phyloP scores from a whole-genome alignment of 1,140 invertebrate species.

The Bathynomus jamesi region DNA sequence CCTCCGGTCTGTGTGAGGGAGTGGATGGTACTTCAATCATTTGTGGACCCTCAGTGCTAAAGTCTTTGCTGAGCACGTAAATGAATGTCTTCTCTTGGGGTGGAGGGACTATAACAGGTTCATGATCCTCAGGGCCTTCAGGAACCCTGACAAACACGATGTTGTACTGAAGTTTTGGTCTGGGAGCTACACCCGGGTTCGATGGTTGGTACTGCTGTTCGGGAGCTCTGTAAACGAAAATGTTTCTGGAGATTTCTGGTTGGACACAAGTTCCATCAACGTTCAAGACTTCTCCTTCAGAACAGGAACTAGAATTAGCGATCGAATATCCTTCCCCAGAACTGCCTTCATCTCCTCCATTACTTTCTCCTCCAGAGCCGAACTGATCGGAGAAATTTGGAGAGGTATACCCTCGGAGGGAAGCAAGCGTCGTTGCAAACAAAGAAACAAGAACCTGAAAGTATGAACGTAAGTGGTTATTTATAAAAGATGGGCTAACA shows the following conservation, averaged over 20 bases:
- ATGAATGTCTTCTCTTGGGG: slow-evolving; percentile 29
- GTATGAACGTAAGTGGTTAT: too few relatives aligned
- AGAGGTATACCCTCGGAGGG: too few relatives aligned
- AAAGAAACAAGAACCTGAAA: too few relatives aligned
- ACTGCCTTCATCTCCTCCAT: too few relatives aligned
- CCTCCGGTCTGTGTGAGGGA: slow-evolving; percentile 23
- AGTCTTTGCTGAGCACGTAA: slow-evolving; percentile 31
- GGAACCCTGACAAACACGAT: slow-evolving; percentile 7
- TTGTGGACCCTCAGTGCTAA: slow-evolving; percentile 10
- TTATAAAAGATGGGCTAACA: too few relatives aligned
- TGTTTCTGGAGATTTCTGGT: slow-evolving; percentile 3
- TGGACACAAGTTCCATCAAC: slow-evolving; percentile 6
- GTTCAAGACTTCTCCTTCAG: neutral
- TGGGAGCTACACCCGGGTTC: neutral
- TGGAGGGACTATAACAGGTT: slow-evolving; percentile 26
- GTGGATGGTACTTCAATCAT: slow-evolving; percentile 23
- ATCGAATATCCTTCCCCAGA: too few relatives aligned
- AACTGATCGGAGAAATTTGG: too few relatives aligned
- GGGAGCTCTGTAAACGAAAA: slow-evolving; percentile 10
- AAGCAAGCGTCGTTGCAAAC: too few relatives aligned
- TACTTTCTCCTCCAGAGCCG: too few relatives aligned
- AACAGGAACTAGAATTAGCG: too few relatives aligned
- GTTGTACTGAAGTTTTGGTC: slow-evolving; percentile 10
- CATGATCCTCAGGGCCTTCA: neutral
- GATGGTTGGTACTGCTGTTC: slow-evolving; percentile 2